Evolutionary conservation across 2,113 vertebrate genomes (phyloP).

Genomic region (Ceyx cyanopectus): DNA sequence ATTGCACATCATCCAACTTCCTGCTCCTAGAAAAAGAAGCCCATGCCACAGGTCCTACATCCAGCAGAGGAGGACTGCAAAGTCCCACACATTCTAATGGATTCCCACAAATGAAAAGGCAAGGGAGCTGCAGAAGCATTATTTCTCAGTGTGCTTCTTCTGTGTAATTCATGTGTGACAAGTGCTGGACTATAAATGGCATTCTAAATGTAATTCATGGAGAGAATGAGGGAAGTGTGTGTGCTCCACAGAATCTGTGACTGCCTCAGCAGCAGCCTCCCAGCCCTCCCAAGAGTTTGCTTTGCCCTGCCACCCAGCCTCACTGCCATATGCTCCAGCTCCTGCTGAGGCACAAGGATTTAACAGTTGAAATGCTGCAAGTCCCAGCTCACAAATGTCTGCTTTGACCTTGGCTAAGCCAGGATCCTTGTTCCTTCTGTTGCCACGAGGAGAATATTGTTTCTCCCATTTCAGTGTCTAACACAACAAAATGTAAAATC

Average conservation of each 20-base stretch:
- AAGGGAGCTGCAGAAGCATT: not conserved
- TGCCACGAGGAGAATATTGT: not conserved
- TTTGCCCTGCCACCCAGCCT: not conserved
- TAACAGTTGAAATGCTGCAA: not conserved
- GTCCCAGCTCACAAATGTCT: not conserved
- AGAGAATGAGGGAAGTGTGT: conserved; percentile 14
- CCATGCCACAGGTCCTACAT: not conserved
- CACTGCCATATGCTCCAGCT: conserved; percentile 39
- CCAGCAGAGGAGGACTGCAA: not conserved
- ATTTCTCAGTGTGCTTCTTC: not conserved
- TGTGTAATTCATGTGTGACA: not conserved
- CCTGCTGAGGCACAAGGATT: not conserved
- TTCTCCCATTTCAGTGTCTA: not conserved
- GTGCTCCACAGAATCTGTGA: conserved; percentile 38
- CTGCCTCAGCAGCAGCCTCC: conserved; percentile 32
- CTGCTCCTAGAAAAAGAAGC: not conserved
- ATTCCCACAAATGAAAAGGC: not conserved
- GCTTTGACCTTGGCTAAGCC: not conserved
- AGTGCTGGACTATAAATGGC: not conserved
- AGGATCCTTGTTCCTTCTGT: not conserved
- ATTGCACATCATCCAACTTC: not conserved
- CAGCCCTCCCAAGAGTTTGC: conserved; percentile 8
- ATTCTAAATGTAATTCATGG: conserved; percentile 36
- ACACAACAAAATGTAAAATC: not conserved
- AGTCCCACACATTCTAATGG: not conserved